Evolutionary conservation across 2,888 invertebrate species (phyloP), one percentile per base, ranked within the genome.

Genomic region (Eudasyphora cyanicolor): DNA sequence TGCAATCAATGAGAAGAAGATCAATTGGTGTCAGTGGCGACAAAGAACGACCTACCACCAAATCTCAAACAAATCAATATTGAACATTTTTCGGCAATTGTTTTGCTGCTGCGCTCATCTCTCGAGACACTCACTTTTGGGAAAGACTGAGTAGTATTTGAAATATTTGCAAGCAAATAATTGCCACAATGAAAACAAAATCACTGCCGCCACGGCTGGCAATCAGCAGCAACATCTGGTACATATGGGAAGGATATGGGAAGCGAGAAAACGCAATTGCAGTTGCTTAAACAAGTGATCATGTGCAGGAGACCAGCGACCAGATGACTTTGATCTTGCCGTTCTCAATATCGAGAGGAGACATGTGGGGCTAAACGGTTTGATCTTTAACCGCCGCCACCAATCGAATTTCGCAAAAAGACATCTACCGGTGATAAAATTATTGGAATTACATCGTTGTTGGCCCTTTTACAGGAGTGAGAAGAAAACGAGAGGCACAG

Each of bases 361-460:
- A n/a, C 75, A 69, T 87, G 2, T 86, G 87, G 87, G 84, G 86
- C 86, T 86, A 86, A 86, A 86, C 79, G 87, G 64, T 86, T 86
- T 86, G 86, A 86, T 86, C 83, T 85, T 82, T 51, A 82, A 84
- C 81, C 80, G 85, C 81, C 80, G 85, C 82, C 82, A 81, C 84
- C 85, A 82, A 85, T 85, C 83, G 85, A 85, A 85, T 89, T 89
- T 82, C 79, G 71, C 83, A 80, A 71, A 87, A 84, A 82, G 85
- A 85, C 80, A 83, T 81, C 87, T 81, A 85, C 86, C 85, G 80
- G 89, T 89, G 90, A 90, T 90, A 90, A 90, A 90, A 90, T 90
- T 90, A 90, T 90, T 90, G 87, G 86, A 85, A 86, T 86, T 86
- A 85, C 86, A 85, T 82, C 75, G 86, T 74, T 76, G 54, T 42